Base-by-base conservation (phyloP, 2,797 vertebrate species). In the Erethizon dorsatum region DNA sequence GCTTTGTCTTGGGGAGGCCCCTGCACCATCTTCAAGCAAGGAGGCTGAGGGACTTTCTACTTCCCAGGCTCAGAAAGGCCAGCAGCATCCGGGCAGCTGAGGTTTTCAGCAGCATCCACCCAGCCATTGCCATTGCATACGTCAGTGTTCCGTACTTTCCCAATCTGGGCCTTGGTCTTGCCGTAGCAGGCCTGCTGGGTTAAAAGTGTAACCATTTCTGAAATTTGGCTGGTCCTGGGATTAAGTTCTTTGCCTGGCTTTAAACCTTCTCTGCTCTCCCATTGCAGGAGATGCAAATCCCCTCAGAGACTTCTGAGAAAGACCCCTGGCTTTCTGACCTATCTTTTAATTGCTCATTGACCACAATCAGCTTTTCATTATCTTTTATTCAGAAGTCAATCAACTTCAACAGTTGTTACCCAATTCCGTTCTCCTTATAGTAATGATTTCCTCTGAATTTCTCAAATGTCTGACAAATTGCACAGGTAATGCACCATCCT, bases 401-500 rank as follows among this genome's bases (percentile, higher is more conserved):
- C 80, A 52, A n/a, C 47, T 56, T 84, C 18, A 59, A 61, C 47
- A 41, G 24, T 84, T 89, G 50, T 31, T 31, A 45, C 50, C 6
- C 33, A 45, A 10, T 61, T 71, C 77, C n/a, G 11, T 14, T 88
- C 47, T 52, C 52, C 61, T 61, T 22, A 24, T 7, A 31, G 20
- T 52, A 91, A 45, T 3, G 15, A 52, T 71, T 47, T 65, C 31
- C 52, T 26, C 31, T 3, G 0, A 11, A 41, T 11, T 65, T 78
- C 47, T 84, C 78, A 57, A 22, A 13, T 22, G 33, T 31, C 56
- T n/a, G 59, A 56, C 57, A n/a, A 31, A 9, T 22, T 6, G 8
- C 31, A 57, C 26, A 75, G 12, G 54, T 9, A 31, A 6, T 22
- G 3, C 0, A 26, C 8, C 3, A 1, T 37, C 61, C 5, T 2